Evolutionary conservation across 2,888 invertebrate genomes (phyloP).

Genomic region (Chrysina gloriosa): DNA sequence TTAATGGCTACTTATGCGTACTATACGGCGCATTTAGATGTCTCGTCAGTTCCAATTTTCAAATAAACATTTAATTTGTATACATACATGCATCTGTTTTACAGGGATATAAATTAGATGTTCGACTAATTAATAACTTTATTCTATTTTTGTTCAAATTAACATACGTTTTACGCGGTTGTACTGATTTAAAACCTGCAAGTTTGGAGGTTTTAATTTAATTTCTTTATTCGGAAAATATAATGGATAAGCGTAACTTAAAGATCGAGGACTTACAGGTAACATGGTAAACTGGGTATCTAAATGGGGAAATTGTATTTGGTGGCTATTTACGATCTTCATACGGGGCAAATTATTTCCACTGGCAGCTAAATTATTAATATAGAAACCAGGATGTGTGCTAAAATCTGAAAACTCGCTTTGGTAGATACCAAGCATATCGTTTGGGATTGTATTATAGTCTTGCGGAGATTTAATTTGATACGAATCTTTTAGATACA

Average conservation of each 20-base stretch:
- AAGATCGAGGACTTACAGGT: conserved; percentile 37
- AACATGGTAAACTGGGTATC: conserved; percentile 3
- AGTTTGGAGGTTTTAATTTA: conserved; percentile 17
- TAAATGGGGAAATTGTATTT: conserved; percentile 11
- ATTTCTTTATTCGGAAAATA: conserved; percentile 4
- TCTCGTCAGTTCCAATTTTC: too few relatives aligned
- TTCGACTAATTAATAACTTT: too few relatives aligned
- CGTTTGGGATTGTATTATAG: neutral
- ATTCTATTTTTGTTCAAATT: too few relatives aligned
- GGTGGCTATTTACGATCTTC: neutral
- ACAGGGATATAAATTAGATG: too few relatives aligned
- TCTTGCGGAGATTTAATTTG: neutral
- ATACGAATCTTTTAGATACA: too few relatives aligned
- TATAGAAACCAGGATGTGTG: conserved; percentile 20
- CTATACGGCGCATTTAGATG: too few relatives aligned
- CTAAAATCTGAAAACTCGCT: conserved; percentile 24
- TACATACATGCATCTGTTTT: too few relatives aligned
- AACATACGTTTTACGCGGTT: conserved; percentile 34
- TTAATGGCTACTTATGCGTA: too few relatives aligned
- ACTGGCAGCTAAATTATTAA: conserved; percentile 12
- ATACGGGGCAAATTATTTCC: neutral
- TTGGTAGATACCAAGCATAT: conserved; percentile 10
- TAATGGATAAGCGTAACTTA: conserved; percentile 25
- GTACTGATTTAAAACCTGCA: conserved; percentile 11
- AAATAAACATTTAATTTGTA: too few relatives aligned